phyloP scores from a whole-genome alignment of 2,113 vertebrate species.

The Xiphorhynchus elegans region DNA sequence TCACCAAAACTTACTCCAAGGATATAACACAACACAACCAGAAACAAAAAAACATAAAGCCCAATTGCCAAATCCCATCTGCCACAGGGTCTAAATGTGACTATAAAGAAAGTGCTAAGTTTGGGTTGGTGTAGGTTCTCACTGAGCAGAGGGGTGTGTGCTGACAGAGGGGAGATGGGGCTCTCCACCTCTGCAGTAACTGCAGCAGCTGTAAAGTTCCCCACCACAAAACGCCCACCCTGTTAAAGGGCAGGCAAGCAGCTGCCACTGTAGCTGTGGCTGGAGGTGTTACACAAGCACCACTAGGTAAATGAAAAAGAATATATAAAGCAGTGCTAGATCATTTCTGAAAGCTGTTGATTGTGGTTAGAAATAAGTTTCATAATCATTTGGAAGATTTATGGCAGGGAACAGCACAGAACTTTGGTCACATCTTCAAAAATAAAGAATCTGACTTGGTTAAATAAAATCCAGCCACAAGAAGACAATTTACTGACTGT shows the following conservation, averaged over 20 bases:
- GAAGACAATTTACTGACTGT: background rate
- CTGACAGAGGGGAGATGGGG: background rate
- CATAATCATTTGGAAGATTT: background rate
- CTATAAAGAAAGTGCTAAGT: background rate
- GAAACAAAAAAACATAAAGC: background rate
- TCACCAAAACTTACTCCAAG: background rate
- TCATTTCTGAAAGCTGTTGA: background rate
- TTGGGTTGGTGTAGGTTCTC: background rate
- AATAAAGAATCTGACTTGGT: constrained; percentile 39
- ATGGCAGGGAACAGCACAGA: background rate
- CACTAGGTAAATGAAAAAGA: background rate
- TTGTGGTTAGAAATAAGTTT: background rate
- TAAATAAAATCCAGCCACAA: background rate
- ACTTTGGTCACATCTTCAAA: constrained; percentile 8
- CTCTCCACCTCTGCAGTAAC: background rate
- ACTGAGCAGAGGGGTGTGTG: rapidly evolving
- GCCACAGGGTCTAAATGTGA: background rate
- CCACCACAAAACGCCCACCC: background rate
- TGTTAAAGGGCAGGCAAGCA: background rate
- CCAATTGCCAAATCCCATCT: background rate
- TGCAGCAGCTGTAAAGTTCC: background rate
- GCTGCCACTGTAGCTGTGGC: background rate
- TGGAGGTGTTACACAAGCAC: background rate
- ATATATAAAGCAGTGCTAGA: background rate
- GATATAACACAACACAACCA: background rate